Base-by-base conservation (phyloP, 2,888 invertebrate species). In the Lapara coniferarum region DNA sequence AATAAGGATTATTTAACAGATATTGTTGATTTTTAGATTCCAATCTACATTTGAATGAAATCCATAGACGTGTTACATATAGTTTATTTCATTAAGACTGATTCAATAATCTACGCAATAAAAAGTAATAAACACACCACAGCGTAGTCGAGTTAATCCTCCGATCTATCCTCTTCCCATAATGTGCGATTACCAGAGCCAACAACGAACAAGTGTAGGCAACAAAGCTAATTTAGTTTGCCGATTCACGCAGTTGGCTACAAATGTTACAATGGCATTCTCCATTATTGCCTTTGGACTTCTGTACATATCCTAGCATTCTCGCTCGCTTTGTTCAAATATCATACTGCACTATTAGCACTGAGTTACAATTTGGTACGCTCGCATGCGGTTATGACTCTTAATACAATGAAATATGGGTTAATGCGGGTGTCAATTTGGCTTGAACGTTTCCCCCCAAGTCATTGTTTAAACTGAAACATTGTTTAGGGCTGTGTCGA, bases 401-500 rank as follows among this genome's bases (percentile, higher is more conserved):
- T 70, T 77, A 78, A 56, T 30, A 56, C 71, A 16, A 57, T 12
- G 66, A 8, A 8, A 58, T 78, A 75, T 70, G 70, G 68, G 59
- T 66, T 66, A 75, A 66, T 70, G 68, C 68, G 63, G 66, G 69
- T 71, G 37, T 69, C 69, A 71, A 71, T 68, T 74, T 70, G 70
- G 58, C 67, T 68, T 71, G 73, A 71, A 77, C 73, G 72, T 72
- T 72, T 73, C 70, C 73, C 19, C 56, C 73, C 74, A 75, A 75
- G 78, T 76, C 77, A 78, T 80, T 78, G 79, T 80, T 77, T 74
- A 75, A 76, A 75, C 77, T 77, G 75, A 72, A 79, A 66, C 70
- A 71, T 76, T 79, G 80, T 78, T 80, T 75, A 72, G 74, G 66
- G 58, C 67, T 67, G 67, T 67, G 56, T 57, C 57, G 66, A 57